Conservation (phyloP, 2,888 invertebrate species). For the Ichneumoninae sp. region DNA sequence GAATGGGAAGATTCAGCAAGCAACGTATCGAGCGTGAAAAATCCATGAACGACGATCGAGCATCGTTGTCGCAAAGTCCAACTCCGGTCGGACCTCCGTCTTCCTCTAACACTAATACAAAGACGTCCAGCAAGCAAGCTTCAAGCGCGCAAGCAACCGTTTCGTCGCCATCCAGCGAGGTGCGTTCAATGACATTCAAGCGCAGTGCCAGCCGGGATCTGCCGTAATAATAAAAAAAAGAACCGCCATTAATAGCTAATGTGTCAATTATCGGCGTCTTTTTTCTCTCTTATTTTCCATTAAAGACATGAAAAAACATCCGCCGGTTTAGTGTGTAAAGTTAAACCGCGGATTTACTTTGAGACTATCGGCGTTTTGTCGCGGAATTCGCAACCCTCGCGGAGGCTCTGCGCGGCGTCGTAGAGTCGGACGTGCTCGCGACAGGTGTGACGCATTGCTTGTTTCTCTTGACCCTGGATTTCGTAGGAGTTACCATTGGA, state of each 20-base stretch:
- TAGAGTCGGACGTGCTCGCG: constrained; percentile 8
- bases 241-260: constrained; percentile 14
- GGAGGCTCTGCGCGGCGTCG: constrained; percentile 42
- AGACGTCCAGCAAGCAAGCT: constrained; percentile 44
- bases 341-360: neutral
- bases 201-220: constrained; percentile 81
- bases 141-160: constrained; percentile 41
- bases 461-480: constrained; percentile 34
- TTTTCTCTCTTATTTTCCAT: constrained; percentile 36
- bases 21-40: constrained; percentile 85
- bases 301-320: neutral
- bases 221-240: constrained; percentile 68
- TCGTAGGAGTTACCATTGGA: neutral
- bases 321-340: neutral
- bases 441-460: constrained; percentile 5
- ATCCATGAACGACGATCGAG: constrained; percentile 80
- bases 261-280: constrained; percentile 21
- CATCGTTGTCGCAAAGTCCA: constrained; percentile 81
- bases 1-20: constrained; percentile 92
- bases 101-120: constrained; percentile 68
- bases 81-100: constrained; percentile 75
- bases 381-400: constrained; percentile 28
- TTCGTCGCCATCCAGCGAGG: constrained; percentile 75
- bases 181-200: constrained; percentile 83
- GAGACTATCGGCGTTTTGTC: constrained; percentile 28